Percentiles rank a stretch among this genome's conserved stretches.
These are phyloP conservation scores for Malaclemys terrapin DNA, from an alignment of 2,113 vertebrate species.

Conservation along the genomic window DNA sequence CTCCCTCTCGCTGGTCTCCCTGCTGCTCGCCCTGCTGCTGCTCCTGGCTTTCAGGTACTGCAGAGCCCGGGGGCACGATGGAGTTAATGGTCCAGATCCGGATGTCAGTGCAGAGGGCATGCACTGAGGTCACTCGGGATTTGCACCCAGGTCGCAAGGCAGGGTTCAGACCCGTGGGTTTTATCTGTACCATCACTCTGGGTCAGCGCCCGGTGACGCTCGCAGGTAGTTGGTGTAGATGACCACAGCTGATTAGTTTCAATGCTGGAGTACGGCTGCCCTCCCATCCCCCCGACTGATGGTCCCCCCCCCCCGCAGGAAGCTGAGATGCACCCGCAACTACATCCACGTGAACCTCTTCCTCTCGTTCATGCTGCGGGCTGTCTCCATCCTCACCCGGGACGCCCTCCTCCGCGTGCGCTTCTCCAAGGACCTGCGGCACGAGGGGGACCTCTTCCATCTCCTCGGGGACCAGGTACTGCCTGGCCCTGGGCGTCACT, in stretches of 20 bases:
- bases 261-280: no score
- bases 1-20: conserved; percentile 78
- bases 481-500: background rate
- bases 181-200: background rate
- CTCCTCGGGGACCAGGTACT: conserved; percentile 65
- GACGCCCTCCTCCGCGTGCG: conserved; percentile 61
- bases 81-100: background rate
- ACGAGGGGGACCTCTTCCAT: conserved; percentile 46
- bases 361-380: conserved; percentile 74
- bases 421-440: conserved; percentile 30
- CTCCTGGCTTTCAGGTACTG: conserved; percentile 80
- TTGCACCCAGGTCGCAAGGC: background rate
- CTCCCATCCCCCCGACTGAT: background rate
- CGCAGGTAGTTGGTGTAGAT: background rate
- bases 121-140: background rate
- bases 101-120: background rate
- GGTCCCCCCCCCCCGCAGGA: conserved; percentile 33
- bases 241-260: background rate
- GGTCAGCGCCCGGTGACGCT: background rate
- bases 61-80: background rate
- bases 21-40: conserved; percentile 80
- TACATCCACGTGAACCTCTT: conserved; percentile 82
- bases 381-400: conserved; percentile 69
- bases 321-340: conserved; percentile 77
- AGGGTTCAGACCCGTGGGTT: background rate